Evolutionary conservation across 2,113 vertebrate genomes (phyloP), one percentile per base, ranked within the genome.

Genomic region (human (Homo sapiens)): DNA sequence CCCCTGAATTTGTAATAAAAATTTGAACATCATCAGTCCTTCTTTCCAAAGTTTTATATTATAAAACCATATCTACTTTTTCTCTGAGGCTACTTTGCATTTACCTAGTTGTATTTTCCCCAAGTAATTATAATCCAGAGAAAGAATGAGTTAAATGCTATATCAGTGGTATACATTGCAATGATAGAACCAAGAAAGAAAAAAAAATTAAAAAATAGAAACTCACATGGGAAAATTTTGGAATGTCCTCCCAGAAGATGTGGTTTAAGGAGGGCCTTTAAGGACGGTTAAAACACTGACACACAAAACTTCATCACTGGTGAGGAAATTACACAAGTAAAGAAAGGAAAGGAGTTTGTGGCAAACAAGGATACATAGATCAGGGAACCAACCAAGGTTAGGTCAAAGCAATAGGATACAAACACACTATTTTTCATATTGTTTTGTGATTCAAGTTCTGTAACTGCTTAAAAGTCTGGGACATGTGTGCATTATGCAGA

Each of bases 361-460:
- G 45, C 57, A 87, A 82, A 70, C 8, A 73, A 90, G 45, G 27
- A 10, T 59, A 55, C 57, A 50, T 57, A 72, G 6, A 86, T 23
- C 43, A 73, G 38, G 16, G n/a, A 94, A 79, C 8, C 57, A 78
- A 82, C 55, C 38, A 89, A 93, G 43, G 68, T 94, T 61, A 91
- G 32, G 91, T 89, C 78, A 95, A 92, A 93, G 78, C 85, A 75
- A 30, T 14, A 85, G 32, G 52, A 68, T 82, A 23, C 2, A 68
- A 90, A 73, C 91, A 90, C n/a, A 81, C n/a, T 50, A 95, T 23
- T 30, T 97, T 86, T 68, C 82, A 95, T 84, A 55, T 70, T 79
- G 82, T 76, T 95, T 91, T 94, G 89, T 86, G 89, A 98, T 93
- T 96, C 59, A 93, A 86, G 96, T 88, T 85, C 72, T 92, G 14